These are phyloP conservation scores for Nerophis ophidion DNA, from an alignment of 2,113 vertebrate species.

Conservation along the genomic window DNA sequence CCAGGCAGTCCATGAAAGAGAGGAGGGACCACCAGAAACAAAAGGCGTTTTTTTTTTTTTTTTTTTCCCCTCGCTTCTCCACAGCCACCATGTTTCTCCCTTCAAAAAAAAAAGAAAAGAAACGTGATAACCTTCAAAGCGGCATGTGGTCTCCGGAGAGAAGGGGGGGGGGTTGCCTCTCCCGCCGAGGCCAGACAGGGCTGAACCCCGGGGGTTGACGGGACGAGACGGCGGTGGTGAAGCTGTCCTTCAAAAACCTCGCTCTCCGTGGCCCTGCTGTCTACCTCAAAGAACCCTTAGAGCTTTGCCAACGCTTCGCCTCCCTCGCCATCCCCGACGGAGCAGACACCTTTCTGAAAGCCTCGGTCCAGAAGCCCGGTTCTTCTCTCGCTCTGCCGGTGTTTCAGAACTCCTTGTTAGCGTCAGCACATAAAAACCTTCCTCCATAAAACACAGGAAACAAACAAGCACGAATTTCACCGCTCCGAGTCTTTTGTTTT, in stretches of 20 bases:
- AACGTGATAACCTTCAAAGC: slow-evolving; percentile 43
- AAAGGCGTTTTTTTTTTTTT: slow-evolving; percentile 35
- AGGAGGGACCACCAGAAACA: slow-evolving; percentile 30
- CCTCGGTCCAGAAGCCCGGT: not conserved
- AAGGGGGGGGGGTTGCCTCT: slow-evolving; percentile 30
- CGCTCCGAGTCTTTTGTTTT: slow-evolving; percentile 15
- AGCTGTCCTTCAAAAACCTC: slow-evolving; percentile 61
- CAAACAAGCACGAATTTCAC: slow-evolving; percentile 10
- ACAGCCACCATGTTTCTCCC: slow-evolving; percentile 35
- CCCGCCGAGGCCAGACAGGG: slow-evolving; percentile 34
- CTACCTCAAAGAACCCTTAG: slow-evolving; percentile 28
- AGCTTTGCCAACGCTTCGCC: slow-evolving; percentile 15
- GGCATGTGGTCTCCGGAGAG: not conserved
- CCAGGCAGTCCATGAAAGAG: slow-evolving; percentile 11
- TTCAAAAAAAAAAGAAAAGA: too few species aligned
- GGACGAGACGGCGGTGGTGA: slow-evolving; percentile 58
- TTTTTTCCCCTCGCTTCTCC: slow-evolving; percentile 22
- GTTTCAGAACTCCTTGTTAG: too few species aligned
- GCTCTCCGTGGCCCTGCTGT: slow-evolving; percentile 13
- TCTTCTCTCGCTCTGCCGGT: too few species aligned
- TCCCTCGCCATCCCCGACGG: slow-evolving; percentile 24
- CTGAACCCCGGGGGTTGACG: slow-evolving; percentile 39
- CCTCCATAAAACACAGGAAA: slow-evolving; percentile 13
- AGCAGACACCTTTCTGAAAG: not conserved
- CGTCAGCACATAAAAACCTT: not conserved